Evolutionary conservation across 2,888 invertebrate genomes (phyloP).

Genomic region (Carterocephalus palaemon): DNA sequence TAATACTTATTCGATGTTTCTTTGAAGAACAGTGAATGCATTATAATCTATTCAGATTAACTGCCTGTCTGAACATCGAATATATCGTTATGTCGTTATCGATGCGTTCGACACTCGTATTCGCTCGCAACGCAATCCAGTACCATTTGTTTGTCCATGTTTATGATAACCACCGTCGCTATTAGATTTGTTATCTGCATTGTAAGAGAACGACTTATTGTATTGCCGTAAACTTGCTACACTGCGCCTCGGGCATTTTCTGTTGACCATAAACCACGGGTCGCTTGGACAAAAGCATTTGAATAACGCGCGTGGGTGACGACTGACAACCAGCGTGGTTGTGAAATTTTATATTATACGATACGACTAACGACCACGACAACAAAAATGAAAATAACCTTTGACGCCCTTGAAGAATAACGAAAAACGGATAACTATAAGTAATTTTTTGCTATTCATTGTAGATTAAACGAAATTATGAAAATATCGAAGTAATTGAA

Average conservation of each 20-base stretch:
- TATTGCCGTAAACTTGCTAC: constrained; percentile 22
- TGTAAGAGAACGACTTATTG: constrained; percentile 26
- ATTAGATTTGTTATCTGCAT: constrained; percentile 25
- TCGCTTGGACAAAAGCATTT: constrained; percentile 53
- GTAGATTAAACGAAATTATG: too few species aligned
- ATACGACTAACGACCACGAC: constrained; percentile 22
- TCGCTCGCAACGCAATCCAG: constrained; percentile 6
- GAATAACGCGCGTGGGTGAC: constrained; percentile 65
- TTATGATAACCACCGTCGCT: constrained; percentile 23
- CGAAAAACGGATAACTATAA: too few species aligned
- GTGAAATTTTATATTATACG: constrained; percentile 30
- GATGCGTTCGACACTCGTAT: constrained; percentile 10
- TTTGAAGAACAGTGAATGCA: too few species aligned
- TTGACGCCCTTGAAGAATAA: too few species aligned
- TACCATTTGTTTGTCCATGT: constrained; percentile 20
- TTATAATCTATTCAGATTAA: constrained; percentile 1
- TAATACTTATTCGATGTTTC: too few species aligned
- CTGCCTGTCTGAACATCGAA: neutral
- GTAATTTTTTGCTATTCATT: too few species aligned
- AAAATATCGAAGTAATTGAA: too few species aligned
- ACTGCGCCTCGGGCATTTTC: constrained; percentile 40
- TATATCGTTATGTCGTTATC: neutral
- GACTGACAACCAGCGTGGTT: constrained; percentile 41
- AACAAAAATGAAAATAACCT: too few species aligned
- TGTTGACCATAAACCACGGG: constrained; percentile 51